Base-by-base conservation (phyloP, 2,113 vertebrate genomes). In the Chloropsis hardwickii region DNA sequence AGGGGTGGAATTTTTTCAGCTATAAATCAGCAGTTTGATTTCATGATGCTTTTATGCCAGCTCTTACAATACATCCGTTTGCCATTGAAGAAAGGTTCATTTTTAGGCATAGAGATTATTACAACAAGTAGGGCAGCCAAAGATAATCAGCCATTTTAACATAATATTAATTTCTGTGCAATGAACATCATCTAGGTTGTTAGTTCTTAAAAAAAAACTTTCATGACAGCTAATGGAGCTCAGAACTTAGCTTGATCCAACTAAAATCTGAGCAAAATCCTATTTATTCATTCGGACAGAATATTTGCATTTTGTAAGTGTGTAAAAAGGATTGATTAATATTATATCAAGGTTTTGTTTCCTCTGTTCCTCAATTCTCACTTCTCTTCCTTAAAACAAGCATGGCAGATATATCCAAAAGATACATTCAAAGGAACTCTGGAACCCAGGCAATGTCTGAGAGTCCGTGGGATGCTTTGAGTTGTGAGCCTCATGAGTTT, bases 381-480 rank as follows among this genome's bases (percentile, higher is more conserved):
- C 20, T 83, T n/a, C 14, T 65, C 3, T 87, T 35, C 66, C 65
- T 80, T 42, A 16, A 65, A 93, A 48, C 11, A 27, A 28, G 7
- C 1, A 0, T 61, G 66, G 33, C 11, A 14, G 64, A n/a, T 18
- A 18, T 28, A 31, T 7, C 31, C 47, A 57, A 37, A 64, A 35
- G 13, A 69, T 19, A 10, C 2, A 22, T 61, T 81, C 28, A 44
- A 5, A 65, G 40, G 28, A 77, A 20, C 19, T 44, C 50, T 81
- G 40, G 20, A 73, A 28, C 24, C 6, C 28, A 60, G 33, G 45
- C 33, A 25, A 2, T 29, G 15, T 31, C 20, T 57, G 56, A 37
- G 62, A 42, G 35, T 35, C 33, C 0, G 1, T 17, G 20, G 29
- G 50, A 40, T 17, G 12, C 14, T 67, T 35, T 18, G 0, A 3